Base-by-base conservation (phyloP, 2,113 vertebrate genomes). In the Limanda limanda region DNA sequence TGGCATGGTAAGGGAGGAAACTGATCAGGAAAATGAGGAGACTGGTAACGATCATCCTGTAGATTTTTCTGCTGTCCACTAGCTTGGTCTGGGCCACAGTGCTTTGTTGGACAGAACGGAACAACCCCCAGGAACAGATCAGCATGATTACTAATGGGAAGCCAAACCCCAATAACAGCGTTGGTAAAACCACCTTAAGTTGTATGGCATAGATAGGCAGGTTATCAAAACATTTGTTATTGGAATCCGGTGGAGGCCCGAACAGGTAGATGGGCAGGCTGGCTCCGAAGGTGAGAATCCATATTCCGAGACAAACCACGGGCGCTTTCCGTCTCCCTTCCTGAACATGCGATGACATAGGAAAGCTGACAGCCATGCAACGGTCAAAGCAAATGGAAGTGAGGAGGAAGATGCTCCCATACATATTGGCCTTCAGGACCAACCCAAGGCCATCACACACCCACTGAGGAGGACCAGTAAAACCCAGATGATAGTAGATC, bases 351-450 rank as follows among this genome's bases (percentile, higher is more conserved):
- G 55, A 13, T 0, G 90, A 91, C 84, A 95, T 74, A 7, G 93
- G 94, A 65, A 93, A 93, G 51, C 85, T 87, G 73, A 94, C 84
- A 0, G 94, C 94, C 71, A 94, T n/a, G 56, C 88, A 94, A 5
- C 94, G 92, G 60, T 95, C 94, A 9, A 92, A 76, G 81, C 92
- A 93, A 47, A 94, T 93, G 79, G 88, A 92, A 8, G 79, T 90
- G 35, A 95, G 90, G 58, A 95, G 84, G 65, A 94, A 92, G 78
- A 95, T 94, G 84, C 94, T 95, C 9, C 92, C 85, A 1, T 95
- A 95, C 93, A 95, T 95, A 89, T 95, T 95, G 48, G 86, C 85
- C 59, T 95, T 87, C 42, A 95, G 79, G 21, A 93, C 21, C 37
- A 92, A 65, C 12, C 92, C 92, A 0, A 77, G 25, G 18, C 14